Evolutionary conservation across 2,113 vertebrate genomes (phyloP).

Genomic region (Xiphorhynchus elegans): DNA sequence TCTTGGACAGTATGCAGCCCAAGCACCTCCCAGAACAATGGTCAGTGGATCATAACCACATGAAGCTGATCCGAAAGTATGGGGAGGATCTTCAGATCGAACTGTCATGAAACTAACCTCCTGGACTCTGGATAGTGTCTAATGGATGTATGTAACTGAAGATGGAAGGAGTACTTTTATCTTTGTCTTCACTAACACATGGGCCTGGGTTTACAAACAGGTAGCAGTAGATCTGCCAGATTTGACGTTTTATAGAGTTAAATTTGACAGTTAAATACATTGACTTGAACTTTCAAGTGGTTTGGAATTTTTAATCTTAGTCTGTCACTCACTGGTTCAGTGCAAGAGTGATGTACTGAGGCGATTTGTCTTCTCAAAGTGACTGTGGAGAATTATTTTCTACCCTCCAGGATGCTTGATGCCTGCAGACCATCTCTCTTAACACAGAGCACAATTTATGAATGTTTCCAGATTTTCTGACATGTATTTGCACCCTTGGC

Average conservation of each 20-base stretch:
- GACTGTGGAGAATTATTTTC: background rate
- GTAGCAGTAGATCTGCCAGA: background rate
- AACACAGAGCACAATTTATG: background rate
- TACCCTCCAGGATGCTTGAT: background rate
- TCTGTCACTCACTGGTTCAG: background rate
- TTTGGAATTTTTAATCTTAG: constrained; percentile 11
- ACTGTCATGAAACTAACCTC: constrained; percentile 61
- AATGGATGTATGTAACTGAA: background rate
- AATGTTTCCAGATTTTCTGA: background rate
- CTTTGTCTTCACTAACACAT: background rate
- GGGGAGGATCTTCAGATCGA: constrained; percentile 85
- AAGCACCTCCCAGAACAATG: constrained; percentile 90
- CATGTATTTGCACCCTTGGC: background rate
- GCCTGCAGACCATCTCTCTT: background rate
- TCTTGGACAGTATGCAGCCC: constrained; percentile 90
- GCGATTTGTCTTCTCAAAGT: background rate
- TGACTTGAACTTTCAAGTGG: background rate
- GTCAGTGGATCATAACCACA: constrained; percentile 93
- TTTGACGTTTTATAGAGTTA: background rate
- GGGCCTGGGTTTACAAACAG: background rate
- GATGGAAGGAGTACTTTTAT: background rate
- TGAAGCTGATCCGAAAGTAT: constrained; percentile 90
- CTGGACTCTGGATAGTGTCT: background rate
- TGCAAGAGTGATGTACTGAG: background rate
- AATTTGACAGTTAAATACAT: background rate